Evolutionary conservation across 2,888 invertebrate species (phyloP), one percentile per base, ranked within the genome.

Genomic region (Stratiomys singularior): DNA sequence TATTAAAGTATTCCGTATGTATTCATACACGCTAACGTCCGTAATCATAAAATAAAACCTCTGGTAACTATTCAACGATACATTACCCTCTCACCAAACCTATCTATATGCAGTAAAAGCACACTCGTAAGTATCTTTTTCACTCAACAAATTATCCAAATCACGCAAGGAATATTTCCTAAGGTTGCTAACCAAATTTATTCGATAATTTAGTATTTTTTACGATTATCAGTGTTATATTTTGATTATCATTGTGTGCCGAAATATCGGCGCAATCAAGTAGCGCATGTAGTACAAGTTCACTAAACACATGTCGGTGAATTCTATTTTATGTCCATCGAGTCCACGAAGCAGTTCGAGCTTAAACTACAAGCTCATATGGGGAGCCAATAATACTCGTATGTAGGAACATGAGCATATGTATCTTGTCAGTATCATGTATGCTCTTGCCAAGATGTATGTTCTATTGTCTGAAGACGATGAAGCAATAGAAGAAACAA

Each of bases 161-260:
- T 46, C 69, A 69, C 69, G 69, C 69, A 47, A 69, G 9, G 21
- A 18, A 18, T 23, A 46, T 46, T 69, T 25, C 13, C 13, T 46
- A 30, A 47, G 47, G 69, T 47, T 69, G 47, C 23, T 25, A 46
- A 69, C 69, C 69, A 47, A 69, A 69, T 69, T 47, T 69, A 37
- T 3, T 47, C 47, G 30, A 69, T 69, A 69, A 69, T 69, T 69
- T 46, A 46, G 47, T 69, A 69, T 11, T 47, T 37, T 69, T 69
- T 69, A 69, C 69, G 46, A 69, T 69, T 69, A 69, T 69, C 47
- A 47, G 27, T 23, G 69, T 47, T 69, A 69, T 69, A 69, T 69
- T 69, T 69, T 69, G 69, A 69, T 69, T 69, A 69, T 28, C 69
- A 30, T 69, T 30, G 69, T 25, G 18, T 52, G 52, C 52, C 18